A percentile compares a stretch with the other conserved stretches of the same genome.
Evolutionary conservation across 2,113 vertebrate species (phyloP).

Genomic region (Podilymbus podiceps): DNA sequence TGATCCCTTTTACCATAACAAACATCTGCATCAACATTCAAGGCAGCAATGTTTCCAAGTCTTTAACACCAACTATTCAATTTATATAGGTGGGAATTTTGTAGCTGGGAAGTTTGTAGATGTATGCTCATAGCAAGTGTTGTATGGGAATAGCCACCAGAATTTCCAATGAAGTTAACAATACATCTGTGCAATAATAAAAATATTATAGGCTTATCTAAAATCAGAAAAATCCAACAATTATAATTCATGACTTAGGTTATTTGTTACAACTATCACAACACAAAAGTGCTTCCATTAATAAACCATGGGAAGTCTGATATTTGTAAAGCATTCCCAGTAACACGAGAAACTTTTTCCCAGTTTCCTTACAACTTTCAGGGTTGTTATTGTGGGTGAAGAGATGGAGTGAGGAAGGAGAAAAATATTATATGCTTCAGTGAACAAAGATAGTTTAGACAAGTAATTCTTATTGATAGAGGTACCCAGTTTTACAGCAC

Average conservation of each 20-base stretch:
- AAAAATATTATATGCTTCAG: background rate
- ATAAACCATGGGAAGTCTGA: background rate
- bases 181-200: background rate
- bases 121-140: constrained; percentile 14
- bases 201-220: background rate
- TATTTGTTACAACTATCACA: background rate
- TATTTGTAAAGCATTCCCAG: background rate
- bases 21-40: constrained; percentile 73
- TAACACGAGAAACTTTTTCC: background rate
- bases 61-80: constrained; percentile 55
- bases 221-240: background rate
- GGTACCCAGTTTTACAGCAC: background rate
- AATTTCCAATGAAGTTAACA: constrained; percentile 20
- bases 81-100: constrained; percentile 57
- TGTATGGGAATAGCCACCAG: background rate
- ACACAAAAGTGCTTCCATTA: background rate
- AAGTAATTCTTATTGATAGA: background rate
- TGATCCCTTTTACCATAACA: constrained; percentile 86
- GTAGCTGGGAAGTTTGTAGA: constrained; percentile 51
- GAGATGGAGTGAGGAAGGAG: background rate
- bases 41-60: constrained; percentile 57
- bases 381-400: background rate
- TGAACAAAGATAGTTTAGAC: background rate
- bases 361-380: background rate
- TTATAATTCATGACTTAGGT: background rate